Evolutionary conservation across 2,888 invertebrate species (phyloP).

Genomic region (Pammene fasciana): DNA sequence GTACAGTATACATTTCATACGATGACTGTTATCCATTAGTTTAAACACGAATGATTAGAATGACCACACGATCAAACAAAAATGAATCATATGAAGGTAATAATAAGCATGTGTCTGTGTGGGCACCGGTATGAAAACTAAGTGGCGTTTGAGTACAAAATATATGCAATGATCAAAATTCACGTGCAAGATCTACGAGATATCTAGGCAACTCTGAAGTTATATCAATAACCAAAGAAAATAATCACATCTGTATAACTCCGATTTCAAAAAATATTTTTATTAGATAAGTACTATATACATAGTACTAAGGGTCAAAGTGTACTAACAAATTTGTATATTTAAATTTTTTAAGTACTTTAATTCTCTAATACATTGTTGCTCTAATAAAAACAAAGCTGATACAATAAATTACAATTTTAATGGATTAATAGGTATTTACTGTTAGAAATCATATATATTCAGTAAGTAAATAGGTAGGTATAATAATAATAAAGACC

Average conservation of each 20-base stretch:
- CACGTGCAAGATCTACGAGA: conserved; percentile 2
- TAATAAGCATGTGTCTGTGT: conserved; percentile 2
- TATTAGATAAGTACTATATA: no score
- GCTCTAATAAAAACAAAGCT: no score
- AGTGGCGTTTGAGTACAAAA: background rate
- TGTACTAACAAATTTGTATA: no score
- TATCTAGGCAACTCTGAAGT: background rate
- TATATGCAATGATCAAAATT: conserved; percentile 13
- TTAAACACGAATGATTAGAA: conserved; percentile 7
- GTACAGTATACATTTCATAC: conserved; percentile 57
- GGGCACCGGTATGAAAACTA: background rate
- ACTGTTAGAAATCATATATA: background rate
- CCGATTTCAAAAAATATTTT: no score
- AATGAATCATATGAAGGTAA: background rate
- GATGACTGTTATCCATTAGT: conserved; percentile 48
- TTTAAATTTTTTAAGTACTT: no score
- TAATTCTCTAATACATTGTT: no score
- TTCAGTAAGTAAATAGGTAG: background rate
- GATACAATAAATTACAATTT: no score
- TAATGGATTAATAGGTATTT: no score
- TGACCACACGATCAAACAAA: conserved; percentile 2
- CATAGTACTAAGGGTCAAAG: no score
- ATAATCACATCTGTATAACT: background rate
- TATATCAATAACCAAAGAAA: background rate
- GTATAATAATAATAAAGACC: background rate